A percentile compares a stretch with the other conserved stretches of the same genome.
phyloP scores from a whole-genome alignment of 2,888 invertebrate species.

The Rugalucina vietnamica region DNA sequence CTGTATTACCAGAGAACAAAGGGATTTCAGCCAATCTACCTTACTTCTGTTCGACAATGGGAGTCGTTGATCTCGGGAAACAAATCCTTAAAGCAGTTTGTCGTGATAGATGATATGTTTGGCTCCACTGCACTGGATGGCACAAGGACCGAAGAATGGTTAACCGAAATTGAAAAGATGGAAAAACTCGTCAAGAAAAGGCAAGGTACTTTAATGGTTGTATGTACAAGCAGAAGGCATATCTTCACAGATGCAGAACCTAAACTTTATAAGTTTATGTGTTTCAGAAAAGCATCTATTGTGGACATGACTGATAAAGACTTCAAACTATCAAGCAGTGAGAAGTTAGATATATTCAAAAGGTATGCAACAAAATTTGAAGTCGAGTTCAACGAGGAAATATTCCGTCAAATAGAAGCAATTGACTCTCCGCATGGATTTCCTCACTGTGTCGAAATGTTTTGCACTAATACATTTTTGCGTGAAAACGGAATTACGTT shows the following conservation, averaged over 20 bases:
- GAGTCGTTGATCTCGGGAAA: background rate
- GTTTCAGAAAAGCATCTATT: background rate
- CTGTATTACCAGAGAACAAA: background rate
- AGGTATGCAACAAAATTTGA: background rate
- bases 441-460: background rate
- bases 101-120: background rate
- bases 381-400: background rate
- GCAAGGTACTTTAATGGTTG: background rate
- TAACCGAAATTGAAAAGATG: background rate
- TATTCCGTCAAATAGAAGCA: background rate
- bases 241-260: background rate
- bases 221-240: background rate
- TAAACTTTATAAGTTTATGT: background rate
- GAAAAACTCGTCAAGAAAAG: background rate
- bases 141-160: background rate
- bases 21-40: background rate
- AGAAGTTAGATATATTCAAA: background rate
- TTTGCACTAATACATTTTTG: background rate
- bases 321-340: background rate
- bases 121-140: background rate
- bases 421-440: background rate
- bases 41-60: background rate
- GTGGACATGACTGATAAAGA: background rate
- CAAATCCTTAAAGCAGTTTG: background rate
- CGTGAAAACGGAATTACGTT: background rate